Conservation (phyloP, 2,113 vertebrate species). For the Ovis canadensis region DNA sequence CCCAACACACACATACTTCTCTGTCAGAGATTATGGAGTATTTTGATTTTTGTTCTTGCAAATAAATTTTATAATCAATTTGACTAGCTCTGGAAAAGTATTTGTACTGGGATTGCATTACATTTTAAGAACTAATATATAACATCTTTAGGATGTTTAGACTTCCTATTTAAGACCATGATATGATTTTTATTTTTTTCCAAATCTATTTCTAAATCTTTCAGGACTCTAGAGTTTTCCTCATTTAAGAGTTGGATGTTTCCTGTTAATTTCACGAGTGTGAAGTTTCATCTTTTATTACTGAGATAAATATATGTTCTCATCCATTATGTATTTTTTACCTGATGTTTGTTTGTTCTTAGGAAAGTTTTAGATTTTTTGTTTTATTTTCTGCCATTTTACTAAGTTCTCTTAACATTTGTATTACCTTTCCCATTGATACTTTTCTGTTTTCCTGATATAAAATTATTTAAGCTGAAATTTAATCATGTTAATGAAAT, state of each 20-base stretch:
- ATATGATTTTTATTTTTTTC: neutral
- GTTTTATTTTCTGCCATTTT: neutral
- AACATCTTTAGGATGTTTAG: neutral
- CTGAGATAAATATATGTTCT: neutral
- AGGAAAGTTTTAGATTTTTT: neutral
- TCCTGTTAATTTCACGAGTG: neutral
- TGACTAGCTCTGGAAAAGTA: neutral
- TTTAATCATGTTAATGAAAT: neutral
- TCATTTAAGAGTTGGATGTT: neutral
- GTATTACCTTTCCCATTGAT: neutral
- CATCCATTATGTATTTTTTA: neutral
- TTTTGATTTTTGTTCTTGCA: neutral
- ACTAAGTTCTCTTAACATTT: neutral
- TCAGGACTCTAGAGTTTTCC: neutral
- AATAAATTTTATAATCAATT: neutral
- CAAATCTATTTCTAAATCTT: neutral
- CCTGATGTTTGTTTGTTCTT: neutral
- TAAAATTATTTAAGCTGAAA: neutral
- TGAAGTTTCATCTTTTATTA: neutral
- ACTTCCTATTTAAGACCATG: neutral
- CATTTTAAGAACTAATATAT: neutral
- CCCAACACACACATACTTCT: neutral
- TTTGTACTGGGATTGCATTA: neutral
- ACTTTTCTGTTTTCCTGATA: neutral
- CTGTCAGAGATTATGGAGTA: neutral